Percentiles rank a stretch among this genome's conserved stretches.
These are phyloP conservation scores for Acrocephalus arundinaceus DNA, from an alignment of 2,113 vertebrate genomes.

Conservation along the genomic window DNA sequence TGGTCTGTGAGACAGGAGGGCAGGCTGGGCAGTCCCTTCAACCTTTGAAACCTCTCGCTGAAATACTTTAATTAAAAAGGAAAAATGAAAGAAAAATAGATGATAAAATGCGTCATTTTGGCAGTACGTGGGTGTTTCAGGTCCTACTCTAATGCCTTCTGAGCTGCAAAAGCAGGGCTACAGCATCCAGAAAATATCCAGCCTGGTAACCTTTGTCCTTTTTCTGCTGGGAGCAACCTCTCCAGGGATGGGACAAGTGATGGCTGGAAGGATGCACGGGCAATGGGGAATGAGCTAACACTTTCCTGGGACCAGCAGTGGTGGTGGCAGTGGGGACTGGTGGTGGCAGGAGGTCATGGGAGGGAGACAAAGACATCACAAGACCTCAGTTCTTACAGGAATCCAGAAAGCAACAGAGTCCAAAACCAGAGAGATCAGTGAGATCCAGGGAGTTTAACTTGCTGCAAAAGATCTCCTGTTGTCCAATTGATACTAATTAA, in stretches of 20 bases:
- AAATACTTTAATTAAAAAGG: conserved; percentile 33
- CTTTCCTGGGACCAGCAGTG: background rate
- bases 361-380: background rate
- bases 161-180: background rate
- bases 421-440: background rate
- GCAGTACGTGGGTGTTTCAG: background rate
- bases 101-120: background rate
- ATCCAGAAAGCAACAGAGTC: background rate
- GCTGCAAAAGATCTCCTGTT: background rate
- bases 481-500: background rate
- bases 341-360: background rate
- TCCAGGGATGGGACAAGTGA: background rate
- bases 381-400: background rate
- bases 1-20: background rate
- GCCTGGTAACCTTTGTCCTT: background rate
- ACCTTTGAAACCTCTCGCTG: background rate
- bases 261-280: accelerated
- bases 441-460: background rate
- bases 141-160: background rate
- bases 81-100: background rate
- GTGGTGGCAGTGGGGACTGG: background rate
- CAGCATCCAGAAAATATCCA: background rate
- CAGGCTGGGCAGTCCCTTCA: background rate
- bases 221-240: background rate
- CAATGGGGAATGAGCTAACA: accelerated